A percentile compares a stretch with the other conserved stretches of the same genome.
Evolutionary conservation across 2,888 invertebrate species (phyloP).

Genomic region (Drosophila parthenogenetica): DNA sequence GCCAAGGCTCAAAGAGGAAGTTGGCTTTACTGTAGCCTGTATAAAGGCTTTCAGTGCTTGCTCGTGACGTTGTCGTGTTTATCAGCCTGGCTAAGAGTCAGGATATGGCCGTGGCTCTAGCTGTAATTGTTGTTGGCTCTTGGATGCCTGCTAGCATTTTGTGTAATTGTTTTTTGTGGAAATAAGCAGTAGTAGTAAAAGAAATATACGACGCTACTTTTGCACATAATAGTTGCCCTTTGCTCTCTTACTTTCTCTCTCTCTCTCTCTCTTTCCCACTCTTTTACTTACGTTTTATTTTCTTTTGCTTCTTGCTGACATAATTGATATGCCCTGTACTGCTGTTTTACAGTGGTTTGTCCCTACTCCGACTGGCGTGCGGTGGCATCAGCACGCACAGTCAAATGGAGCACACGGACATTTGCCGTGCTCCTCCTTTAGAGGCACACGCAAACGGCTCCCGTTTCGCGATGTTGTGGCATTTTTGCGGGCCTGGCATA

Average conservation of each 20-base stretch:
- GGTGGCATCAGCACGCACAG: conserved; percentile 48
- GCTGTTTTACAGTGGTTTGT: conserved; percentile 38
- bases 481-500: conserved; percentile 60
- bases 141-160: conserved; percentile 72
- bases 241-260: not conserved
- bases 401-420: conserved; percentile 11
- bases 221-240: conserved; percentile 14
- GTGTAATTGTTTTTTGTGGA: conserved; percentile 77
- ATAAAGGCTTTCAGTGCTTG: conserved; percentile 24
- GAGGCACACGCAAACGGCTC: conserved; percentile 56
- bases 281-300: conserved; percentile 25
- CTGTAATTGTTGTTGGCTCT: conserved; percentile 31
- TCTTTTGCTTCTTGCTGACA: conserved; percentile 56
- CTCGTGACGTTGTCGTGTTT: conserved; percentile 77
- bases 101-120: conserved; percentile 44
- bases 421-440: conserved; percentile 30
- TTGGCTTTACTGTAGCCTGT: conserved; percentile 21
- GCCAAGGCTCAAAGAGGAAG: conserved; percentile 58
- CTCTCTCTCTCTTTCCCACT: not conserved
- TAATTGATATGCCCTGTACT: conserved; percentile 72
- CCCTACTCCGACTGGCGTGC: conserved; percentile 40
- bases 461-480: conserved; percentile 56
- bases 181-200: conserved; percentile 62
- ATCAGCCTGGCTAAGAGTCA: conserved; percentile 57
- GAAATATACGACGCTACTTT: conserved; percentile 42